Percentiles rank a stretch among this genome's conserved stretches.
phyloP scores from a whole-genome alignment of 2,888 invertebrate species.

The Leuctra nigra region DNA sequence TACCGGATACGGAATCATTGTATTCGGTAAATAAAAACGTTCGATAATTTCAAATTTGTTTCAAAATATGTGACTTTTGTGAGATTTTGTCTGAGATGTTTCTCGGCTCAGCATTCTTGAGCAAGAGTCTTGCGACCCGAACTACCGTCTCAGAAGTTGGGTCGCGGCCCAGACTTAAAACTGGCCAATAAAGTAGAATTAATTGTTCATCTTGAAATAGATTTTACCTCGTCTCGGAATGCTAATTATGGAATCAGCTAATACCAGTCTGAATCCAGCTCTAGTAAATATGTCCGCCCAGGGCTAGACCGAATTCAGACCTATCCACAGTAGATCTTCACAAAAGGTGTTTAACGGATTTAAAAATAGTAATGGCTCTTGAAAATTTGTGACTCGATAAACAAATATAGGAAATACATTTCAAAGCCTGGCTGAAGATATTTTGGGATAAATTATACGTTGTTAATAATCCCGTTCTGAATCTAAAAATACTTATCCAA shows the following conservation, averaged over 20 bases:
- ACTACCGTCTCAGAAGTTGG: not conserved
- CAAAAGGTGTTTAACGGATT: too few relatives aligned
- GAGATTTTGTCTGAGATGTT: not conserved
- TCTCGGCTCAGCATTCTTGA: not conserved
- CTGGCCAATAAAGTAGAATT: conserved; percentile 20
- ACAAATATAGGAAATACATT: too few relatives aligned
- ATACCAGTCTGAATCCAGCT: conserved; percentile 4
- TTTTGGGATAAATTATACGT: too few relatives aligned
- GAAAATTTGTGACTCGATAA: too few relatives aligned
- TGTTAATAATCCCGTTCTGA: too few relatives aligned
- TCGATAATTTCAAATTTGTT: too few relatives aligned
- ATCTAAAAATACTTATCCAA: too few relatives aligned
- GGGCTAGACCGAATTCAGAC: too few relatives aligned
- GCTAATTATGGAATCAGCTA: conserved; percentile 20
- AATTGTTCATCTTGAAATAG: conserved; percentile 18
- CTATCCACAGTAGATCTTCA: too few relatives aligned
- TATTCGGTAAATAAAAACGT: not conserved
- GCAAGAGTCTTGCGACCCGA: not conserved
- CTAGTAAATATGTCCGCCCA: conserved; percentile 15
- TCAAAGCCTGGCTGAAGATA: too few relatives aligned
- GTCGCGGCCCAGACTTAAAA: conserved; percentile 12
- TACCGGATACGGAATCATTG: not conserved
- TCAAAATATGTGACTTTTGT: too few relatives aligned
- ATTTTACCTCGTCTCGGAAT: conserved; percentile 17
- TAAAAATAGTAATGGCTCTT: too few relatives aligned